Base-by-base conservation (phyloP, 35 echinoderm and acorn worm genomes). In the Amphiura filiformis region DNA sequence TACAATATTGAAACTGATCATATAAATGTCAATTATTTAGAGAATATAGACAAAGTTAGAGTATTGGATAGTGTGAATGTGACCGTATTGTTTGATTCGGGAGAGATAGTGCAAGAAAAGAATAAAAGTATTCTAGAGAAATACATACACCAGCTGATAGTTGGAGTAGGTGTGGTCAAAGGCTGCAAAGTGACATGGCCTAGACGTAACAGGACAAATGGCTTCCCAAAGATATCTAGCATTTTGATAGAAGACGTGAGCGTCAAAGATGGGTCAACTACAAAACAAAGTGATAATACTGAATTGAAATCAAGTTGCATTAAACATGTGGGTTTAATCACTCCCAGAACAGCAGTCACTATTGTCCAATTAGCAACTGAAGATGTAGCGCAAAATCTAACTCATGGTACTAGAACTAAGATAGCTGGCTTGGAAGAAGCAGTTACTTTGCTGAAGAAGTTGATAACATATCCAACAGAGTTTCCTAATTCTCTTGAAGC, bases 341-440 rank as follows among this genome's bases (percentile, higher is more conserved):
- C 76, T 13, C 75, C 76, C 18, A 78, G 36, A 37, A 88, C 86
- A 41, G 31, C 36, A 56, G 77, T 88, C 1, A 40, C 31, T 9
- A 80, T 88, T 79, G 7, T 56, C 13, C 31, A 39, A 42, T 56
- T 44, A 36, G 40, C 76, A 23, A 88, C 14, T 37, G 42, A 42
- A 22, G 86, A 88, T n/a, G 40, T 40, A 35, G 18, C 35, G 0
- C 76, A 56, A 32, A 36, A 79, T 49, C 28, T 47, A 39, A 49
- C 11, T 31, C 76, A 52, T 17, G 33, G 40, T 20, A 32, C 1
- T 20, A 84, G 57, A 44, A 34, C 37, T 41, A 64, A 15, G 26
- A 35, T 90, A 11, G 88, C 79, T 44, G 88, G 80, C 4, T 82
- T 90, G 35, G 81, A 83, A 9, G 49, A 90, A 39, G 88, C 81